These are phyloP conservation scores for Coenonympha arcania DNA, from an alignment of 2,888 invertebrate genomes.

Conservation along the genomic window DNA sequence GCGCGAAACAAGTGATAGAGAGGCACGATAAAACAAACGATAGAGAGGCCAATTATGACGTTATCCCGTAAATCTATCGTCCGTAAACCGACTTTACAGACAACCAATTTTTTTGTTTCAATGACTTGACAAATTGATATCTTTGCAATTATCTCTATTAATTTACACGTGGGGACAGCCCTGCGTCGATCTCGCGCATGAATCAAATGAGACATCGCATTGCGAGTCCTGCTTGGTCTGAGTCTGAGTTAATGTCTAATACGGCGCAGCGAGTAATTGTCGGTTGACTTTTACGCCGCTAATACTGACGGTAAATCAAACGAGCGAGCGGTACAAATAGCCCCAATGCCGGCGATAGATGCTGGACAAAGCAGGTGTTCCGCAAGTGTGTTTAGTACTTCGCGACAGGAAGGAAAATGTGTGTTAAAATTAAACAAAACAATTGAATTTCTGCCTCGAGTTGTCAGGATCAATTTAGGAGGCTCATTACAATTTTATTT, in stretches of 20 bases:
- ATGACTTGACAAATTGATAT: neutral
- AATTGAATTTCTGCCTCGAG: no score
- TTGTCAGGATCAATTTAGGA: no score
- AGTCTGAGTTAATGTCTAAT: constrained; percentile 51
- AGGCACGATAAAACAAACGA: no score
- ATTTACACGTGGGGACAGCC: neutral
- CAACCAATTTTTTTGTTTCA: no score
- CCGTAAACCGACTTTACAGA: no score
- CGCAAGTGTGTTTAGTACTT: no score
- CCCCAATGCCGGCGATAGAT: neutral
- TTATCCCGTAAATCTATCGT: no score
- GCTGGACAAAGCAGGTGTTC: constrained; percentile 5
- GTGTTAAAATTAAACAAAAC: no score
- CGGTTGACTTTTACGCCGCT: constrained; percentile 50
- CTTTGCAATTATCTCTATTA: neutral
- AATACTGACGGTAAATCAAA: constrained; percentile 53
- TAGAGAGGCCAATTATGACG: no score
- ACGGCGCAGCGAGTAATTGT: constrained; percentile 59
- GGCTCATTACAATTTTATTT: no score
- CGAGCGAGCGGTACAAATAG: constrained; percentile 49
- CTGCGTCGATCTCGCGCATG: constrained; percentile 40
- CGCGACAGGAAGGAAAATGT: no score
- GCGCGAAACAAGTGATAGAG: no score
- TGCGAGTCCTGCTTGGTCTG: constrained; percentile 29
- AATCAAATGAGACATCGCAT: constrained; percentile 49